Percentiles rank a stretch among this genome's conserved stretches.
Conservation (phyloP, 2,113 vertebrate species). For the Oncorhynchus keta region DNA sequence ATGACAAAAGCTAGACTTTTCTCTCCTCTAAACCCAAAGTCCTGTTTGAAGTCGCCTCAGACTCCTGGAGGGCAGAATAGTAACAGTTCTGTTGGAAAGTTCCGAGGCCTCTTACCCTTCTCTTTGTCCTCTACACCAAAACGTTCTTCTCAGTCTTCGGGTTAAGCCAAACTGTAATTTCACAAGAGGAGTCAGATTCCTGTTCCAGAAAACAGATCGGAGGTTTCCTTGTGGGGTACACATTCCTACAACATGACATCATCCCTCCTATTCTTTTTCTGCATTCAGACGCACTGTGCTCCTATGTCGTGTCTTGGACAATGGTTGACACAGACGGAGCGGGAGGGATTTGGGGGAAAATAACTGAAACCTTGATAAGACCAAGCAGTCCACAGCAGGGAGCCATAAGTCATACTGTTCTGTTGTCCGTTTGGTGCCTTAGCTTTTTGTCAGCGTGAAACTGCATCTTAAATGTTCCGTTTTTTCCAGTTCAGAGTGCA, state of each 20-base stretch:
- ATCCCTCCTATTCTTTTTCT: conserved; percentile 8
- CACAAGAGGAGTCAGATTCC: conserved; percentile 32
- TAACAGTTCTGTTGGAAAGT: background rate
- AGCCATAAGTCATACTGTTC: conserved; percentile 27
- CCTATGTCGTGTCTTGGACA: too few relatives aligned
- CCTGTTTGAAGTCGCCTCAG: conserved; percentile 17
- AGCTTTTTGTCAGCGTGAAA: background rate
- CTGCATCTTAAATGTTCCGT: background rate
- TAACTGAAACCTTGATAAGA: too few relatives aligned
- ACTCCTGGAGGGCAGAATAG: conserved; percentile 11
- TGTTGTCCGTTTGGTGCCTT: background rate
- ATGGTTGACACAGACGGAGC: too few relatives aligned
- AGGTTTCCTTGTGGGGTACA: conserved; percentile 32
- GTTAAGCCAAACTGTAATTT: background rate
- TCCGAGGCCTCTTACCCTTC: background rate
- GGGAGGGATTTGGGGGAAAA: too few relatives aligned
- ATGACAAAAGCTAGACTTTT: conserved; percentile 5
- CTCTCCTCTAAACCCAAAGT: background rate
- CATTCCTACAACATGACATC: conserved; percentile 62
- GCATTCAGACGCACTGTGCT: too few relatives aligned
- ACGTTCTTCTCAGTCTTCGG: background rate
- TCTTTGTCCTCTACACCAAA: background rate
- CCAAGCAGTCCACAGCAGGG: conserved; percentile 34
- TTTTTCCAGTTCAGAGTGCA: background rate
- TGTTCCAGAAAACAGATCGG: conserved; percentile 18